Base-by-base conservation (phyloP, 2,113 vertebrate species). In the Colinus virginianus region DNA sequence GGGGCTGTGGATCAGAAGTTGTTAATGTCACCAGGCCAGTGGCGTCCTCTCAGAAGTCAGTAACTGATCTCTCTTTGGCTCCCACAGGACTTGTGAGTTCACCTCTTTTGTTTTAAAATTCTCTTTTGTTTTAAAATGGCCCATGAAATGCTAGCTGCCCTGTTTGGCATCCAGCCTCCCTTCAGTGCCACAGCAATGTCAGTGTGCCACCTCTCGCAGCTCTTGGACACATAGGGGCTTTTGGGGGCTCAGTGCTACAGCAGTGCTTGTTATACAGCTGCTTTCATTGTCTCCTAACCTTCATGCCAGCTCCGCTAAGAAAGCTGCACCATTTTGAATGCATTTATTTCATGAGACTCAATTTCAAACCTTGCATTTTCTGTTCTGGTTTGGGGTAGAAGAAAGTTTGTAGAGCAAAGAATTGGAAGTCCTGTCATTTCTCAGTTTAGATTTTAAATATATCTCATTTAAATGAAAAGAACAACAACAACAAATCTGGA, bases 191-290 rank as follows among this genome's bases (percentile, higher is more conserved):
- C 7, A 6, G 45, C 62, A 28, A 43, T 22, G 5, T 20, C 21
- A 2, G 1, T 17, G 40, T 3, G 14, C 28, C 49, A 9, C 22
- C 13, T 51, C 53, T 53, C 1, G 0, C 28, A 32, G 43, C 25
- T 34, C 51, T 9, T 26, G 55, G 36, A 20, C 11, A 6, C 20
- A 6, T 7, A 26, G 16, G 19, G 14, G 9, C 25, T 49, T 34
- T 3, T 9, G 21, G 34, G 61, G 40, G 26, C 45, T 74, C 45
- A 13, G 32, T 11, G 11, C 38, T 67, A 28, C 36, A 19, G 18
- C 7, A 55, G 12, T 11, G 3, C 23, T 51, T 45, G 40, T 30
- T 66, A 42, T 22, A 13, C 69, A 34, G 7, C 49, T 76, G 75
- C 38, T 63, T 74, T 88, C 1, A 1, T 38, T 13, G 3, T 48